These are phyloP conservation scores for Hyposoter dolosus DNA, from an alignment of 2,888 invertebrate species.

Conservation along the genomic window DNA sequence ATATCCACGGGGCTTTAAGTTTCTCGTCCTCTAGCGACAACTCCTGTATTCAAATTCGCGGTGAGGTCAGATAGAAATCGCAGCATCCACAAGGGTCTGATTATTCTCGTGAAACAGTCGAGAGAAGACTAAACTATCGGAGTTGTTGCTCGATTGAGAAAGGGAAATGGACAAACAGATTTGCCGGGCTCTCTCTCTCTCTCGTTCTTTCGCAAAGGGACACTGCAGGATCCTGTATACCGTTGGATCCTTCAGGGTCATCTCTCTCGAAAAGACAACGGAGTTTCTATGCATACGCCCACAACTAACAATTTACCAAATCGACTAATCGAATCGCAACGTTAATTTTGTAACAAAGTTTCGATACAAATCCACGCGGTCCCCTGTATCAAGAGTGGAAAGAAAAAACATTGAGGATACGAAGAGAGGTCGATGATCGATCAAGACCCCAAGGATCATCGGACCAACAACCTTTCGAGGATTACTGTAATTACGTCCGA, in stretches of 20 bases:
- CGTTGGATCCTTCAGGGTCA: constrained; percentile 27
- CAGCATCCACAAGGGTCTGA: constrained; percentile 50
- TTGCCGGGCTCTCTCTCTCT: background rate
- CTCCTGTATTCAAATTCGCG: constrained; percentile 50
- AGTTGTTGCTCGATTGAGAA: constrained; percentile 76
- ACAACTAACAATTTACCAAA: constrained; percentile 72
- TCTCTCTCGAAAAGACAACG: constrained; percentile 3
- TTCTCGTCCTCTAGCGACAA: constrained; percentile 22
- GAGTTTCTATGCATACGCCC: constrained; percentile 66
- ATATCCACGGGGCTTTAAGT: background rate
- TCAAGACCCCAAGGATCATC: constrained; percentile 3
- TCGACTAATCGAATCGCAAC: constrained; percentile 79
- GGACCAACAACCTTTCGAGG: constrained; percentile 22
- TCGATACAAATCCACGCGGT: background rate
- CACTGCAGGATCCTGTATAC: constrained; percentile 1
- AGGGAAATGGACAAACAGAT: constrained; percentile 64
- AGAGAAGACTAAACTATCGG: constrained; percentile 73
- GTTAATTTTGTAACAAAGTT: constrained; percentile 3
- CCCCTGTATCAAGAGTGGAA: background rate
- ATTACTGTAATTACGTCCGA: constrained; percentile 55
- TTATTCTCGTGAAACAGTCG: constrained; percentile 60
- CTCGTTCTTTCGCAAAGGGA: background rate
- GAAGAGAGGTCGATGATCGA: constrained; percentile 23
- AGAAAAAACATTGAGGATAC: background rate
- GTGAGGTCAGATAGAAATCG: constrained; percentile 59